Evolutionary conservation across 2,888 invertebrate species (phyloP).

Genomic region (Hypselothyrea guttata): DNA sequence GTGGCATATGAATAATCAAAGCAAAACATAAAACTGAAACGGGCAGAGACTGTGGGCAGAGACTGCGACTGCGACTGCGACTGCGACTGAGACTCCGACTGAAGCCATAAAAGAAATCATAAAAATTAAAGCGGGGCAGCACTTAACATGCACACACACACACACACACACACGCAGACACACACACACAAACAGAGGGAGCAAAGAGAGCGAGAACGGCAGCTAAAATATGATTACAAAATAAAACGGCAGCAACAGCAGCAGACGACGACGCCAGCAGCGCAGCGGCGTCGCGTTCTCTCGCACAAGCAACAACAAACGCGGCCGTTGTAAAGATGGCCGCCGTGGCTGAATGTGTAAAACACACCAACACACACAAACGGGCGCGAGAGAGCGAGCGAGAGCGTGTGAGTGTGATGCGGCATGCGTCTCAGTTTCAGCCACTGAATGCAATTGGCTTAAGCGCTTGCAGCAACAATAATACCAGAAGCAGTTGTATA

Average conservation of each 20-base stretch:
- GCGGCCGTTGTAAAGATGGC: conserved; percentile 77
- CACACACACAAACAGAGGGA: conserved; percentile 43
- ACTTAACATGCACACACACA: conserved; percentile 43
- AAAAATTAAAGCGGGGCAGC: conserved; percentile 73
- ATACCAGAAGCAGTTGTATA: conserved; percentile 38
- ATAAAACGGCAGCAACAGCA: conserved; percentile 47
- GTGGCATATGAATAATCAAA: conserved; percentile 46
- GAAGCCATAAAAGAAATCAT: conserved; percentile 57
- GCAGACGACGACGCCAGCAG: background rate
- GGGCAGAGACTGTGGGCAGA: conserved; percentile 31
- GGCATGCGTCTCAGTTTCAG: conserved; percentile 55
- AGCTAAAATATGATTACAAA: conserved; percentile 61
- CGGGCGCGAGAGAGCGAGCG: conserved; percentile 5
- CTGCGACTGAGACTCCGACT: background rate
- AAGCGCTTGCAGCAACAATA: conserved; percentile 52
- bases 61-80: background rate
- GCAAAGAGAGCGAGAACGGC: conserved; percentile 30
- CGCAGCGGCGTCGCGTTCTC: conserved; percentile 27
- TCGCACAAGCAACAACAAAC: conserved; percentile 41
- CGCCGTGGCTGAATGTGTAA: conserved; percentile 72
- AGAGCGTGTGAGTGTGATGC: conserved; percentile 29
- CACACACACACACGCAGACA: conserved; percentile 1
- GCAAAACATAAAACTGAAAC: conserved; percentile 45
- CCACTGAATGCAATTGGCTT: conserved; percentile 75
- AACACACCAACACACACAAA: conserved; percentile 28